Base-by-base conservation (phyloP, 2,113 vertebrate genomes). In the Amblyornis subalaris region DNA sequence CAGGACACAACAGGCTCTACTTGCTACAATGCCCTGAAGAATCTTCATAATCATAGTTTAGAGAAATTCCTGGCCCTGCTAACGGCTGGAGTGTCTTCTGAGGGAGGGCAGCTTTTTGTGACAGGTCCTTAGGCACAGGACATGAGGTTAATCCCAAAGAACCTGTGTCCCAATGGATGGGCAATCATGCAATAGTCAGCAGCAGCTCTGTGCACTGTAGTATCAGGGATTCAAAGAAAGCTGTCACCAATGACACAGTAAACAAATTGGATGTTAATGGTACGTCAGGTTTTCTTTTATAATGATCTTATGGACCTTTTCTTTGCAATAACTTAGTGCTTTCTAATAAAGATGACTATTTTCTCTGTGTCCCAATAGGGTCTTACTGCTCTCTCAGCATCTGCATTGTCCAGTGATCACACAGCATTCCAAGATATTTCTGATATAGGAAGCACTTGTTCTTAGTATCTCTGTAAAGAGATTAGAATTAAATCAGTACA, bases 401-500 rank as follows among this genome's bases (percentile, higher is more conserved):
- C 54, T 78, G 60, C 25, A 29, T 31, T 20, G 3, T 60, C 58
- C 60, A 12, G 5, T 42, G 79, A 55, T 66, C 48, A 60, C 1
- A 0, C 36, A 79, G 42, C 66, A 11, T 35, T 82, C 88, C 64
- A 58, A 71, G 55, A 17, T 10, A 8, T 35, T 80, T 50, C 71
- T 50, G 29, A 29, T 15, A 3, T 0, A 55, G 61, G 50, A 74
- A 75, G 33, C 21, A 26, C 17, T 28, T 62, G 28, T 15, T 55
- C 36, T 64, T 33, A 79, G 44, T 84, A 58, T 64, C 58, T 86
- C 96, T 97, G 93, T 47, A 42, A 94, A 92, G 50, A 95, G 57
- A 94, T 77, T 5, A 58, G 62, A 85, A 71, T 78, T 50, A 44
- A 72, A 50, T 88, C 61, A 70, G 57, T 45, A 80, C 17, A 76